Evolutionary conservation across 2,113 vertebrate species (phyloP), one percentile per base, ranked within the genome.

Genomic region (Callipepla squamata): DNA sequence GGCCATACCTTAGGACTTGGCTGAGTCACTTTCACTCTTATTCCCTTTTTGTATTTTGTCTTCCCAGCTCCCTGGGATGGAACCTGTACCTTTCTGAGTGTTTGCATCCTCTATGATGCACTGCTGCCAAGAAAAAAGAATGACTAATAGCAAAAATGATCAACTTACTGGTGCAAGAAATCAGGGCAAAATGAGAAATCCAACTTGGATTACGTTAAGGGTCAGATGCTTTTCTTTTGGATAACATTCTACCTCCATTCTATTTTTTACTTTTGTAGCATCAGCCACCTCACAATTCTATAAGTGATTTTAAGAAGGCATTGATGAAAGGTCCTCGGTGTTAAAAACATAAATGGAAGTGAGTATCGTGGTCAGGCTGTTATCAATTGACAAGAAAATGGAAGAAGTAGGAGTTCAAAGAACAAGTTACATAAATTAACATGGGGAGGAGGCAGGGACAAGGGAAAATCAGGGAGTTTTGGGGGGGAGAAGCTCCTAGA

Each of bases 81-180:
- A 69, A 47, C 23, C 32, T 9, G 6, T 48, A 26, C 48, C n/a
- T 65, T 80, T 74, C 47, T 58, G 14, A 30, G 10, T 40, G 26
- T 65, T 90, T 47, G 10, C 30, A 40, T 26, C 2, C 6, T 23
- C 0, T 26, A 10, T 5, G 34, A 5, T 4, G 1, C 15, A 12
- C 8, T 53, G n/a, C 9, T 79, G 26, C 25, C 10, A 4, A 68
- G 34, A 38, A 51, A 48, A 32, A 63, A 12, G 11, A 67, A 42
- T 13, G 15, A 44, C 10, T 25, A 58, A 42, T 42, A 79, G 47
- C 30, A 82, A 61, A 44, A 87, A 58, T 26, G 28, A 16, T 62
- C 38, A 38, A 67, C 12, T 59, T 85, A 26, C 8, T 67, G 23
- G 10, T 83, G 42, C 19, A 59, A 67, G 19, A 67, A 80, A 44